Evolutionary conservation across 2,113 vertebrate genomes (phyloP).

Genomic region (Chunga burmeisteri): DNA sequence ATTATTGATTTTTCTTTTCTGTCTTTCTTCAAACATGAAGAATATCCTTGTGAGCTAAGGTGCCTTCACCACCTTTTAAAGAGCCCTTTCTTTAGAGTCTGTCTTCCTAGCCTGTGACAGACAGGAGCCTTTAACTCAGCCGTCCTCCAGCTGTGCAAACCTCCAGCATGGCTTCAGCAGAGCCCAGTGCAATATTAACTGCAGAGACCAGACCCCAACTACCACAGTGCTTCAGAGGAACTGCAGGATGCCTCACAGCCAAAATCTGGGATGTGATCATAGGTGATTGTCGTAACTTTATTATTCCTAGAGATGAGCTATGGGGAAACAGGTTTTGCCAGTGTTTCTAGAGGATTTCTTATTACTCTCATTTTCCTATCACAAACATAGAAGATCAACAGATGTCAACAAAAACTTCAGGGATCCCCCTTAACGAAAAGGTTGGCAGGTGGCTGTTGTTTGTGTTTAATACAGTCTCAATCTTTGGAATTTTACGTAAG

Average conservation of each 20-base stretch:
- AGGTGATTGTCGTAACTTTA: not conserved
- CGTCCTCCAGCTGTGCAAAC: not conserved
- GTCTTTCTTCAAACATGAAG: not conserved
- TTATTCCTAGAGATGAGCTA: not conserved
- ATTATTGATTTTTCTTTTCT: not conserved
- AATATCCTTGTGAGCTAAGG: not conserved
- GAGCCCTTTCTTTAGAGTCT: not conserved
- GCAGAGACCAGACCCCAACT: not conserved
- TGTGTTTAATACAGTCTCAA: not conserved
- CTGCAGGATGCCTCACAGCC: not conserved
- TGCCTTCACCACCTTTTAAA: not conserved
- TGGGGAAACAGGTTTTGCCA: not conserved
- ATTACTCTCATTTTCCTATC: not conserved
- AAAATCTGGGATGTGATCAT: not conserved
- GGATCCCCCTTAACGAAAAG: not conserved
- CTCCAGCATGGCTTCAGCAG: not conserved
- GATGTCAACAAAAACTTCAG: not conserved
- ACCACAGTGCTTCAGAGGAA: not conserved
- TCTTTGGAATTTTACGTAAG: not conserved
- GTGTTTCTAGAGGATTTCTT: not conserved
- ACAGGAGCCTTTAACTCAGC: not conserved
- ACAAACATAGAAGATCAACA: not conserved
- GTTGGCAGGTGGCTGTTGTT: not conserved
- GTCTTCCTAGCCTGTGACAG: not conserved
- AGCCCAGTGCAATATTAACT: accelerated